Percentiles rank a stretch among this genome's conserved stretches.
Evolutionary conservation across 37 sponge, comb jelly and placozoan genomes (phyloP).

Genomic region (Lycopodina hypogea): DNA sequence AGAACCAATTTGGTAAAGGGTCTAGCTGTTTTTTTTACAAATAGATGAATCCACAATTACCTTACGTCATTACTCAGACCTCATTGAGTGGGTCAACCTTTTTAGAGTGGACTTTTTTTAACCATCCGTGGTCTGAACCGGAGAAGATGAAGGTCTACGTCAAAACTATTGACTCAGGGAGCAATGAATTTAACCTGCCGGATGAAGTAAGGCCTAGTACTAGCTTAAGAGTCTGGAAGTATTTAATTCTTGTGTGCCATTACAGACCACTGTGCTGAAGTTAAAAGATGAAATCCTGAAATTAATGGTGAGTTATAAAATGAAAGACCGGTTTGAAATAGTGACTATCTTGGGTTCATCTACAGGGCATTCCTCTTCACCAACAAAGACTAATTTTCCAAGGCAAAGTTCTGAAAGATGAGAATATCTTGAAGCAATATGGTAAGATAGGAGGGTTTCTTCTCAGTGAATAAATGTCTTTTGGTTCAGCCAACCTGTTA

Average conservation of each 20-base stretch:
- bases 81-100: too few species aligned
- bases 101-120: too few species aligned
- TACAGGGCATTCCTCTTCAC: slow-evolving; percentile 31
- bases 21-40: too few species aligned
- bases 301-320: slow-evolving; percentile 26
- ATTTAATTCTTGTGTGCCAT: background rate
- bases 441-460: slow-evolving; percentile 22
- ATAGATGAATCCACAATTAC: too few species aligned
- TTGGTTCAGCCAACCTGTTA: background rate
- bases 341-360: background rate
- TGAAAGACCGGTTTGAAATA: background rate
- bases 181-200: slow-evolving; percentile 28
- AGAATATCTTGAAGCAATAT: slow-evolving; percentile 29
- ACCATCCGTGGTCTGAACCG: too few species aligned
- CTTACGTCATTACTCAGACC: too few species aligned
- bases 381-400: slow-evolving; percentile 43
- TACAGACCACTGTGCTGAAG: slow-evolving; percentile 32
- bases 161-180: slow-evolving; percentile 48
- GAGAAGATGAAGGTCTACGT: slow-evolving; percentile 54
- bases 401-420: slow-evolving; percentile 54
- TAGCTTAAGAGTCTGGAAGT: background rate
- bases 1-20: too few species aligned
- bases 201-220: slow-evolving; percentile 16
- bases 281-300: slow-evolving; percentile 37
- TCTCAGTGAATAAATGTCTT: background rate